Evolutionary conservation across 2,113 vertebrate species (phyloP).

Genomic region (Salvelinus alpinus): DNA sequence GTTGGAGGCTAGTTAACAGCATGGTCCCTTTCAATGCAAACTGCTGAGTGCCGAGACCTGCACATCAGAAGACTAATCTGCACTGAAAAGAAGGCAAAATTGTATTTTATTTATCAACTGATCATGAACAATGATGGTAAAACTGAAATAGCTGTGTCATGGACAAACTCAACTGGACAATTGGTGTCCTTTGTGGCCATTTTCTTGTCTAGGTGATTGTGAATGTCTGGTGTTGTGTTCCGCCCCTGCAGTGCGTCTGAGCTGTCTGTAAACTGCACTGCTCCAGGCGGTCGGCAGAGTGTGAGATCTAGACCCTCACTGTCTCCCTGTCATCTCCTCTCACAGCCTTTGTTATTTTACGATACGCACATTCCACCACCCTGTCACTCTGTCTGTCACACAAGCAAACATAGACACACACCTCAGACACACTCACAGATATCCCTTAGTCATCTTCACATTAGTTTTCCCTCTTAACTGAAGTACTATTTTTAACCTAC

Average conservation of each 20-base stretch:
- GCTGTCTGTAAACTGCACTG: constrained; percentile 25
- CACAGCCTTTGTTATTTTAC: constrained; percentile 50
- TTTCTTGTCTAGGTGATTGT: constrained; percentile 21
- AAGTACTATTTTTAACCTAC: too few relatives aligned
- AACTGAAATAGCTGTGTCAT: not conserved
- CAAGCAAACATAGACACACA: not conserved
- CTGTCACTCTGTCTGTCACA: not conserved
- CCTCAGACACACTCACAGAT: not conserved
- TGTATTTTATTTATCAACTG: not conserved
- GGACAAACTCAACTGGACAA: not conserved
- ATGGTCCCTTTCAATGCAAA: not conserved
- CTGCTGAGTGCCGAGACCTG: not conserved
- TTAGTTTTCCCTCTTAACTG: not conserved
- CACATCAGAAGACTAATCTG: not conserved
- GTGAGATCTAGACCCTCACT: constrained; percentile 58
- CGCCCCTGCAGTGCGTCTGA: constrained; percentile 13
- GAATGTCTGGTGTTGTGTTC: constrained; percentile 10
- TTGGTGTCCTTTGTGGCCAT: not conserved
- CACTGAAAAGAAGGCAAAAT: not conserved
- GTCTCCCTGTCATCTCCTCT: constrained; percentile 30
- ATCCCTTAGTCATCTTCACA: not conserved
- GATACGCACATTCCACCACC: constrained; percentile 11
- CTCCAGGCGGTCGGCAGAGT: constrained; percentile 45
- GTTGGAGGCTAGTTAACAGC: not conserved
- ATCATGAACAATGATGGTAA: not conserved